A percentile compares a stretch with the other conserved stretches of the same genome.
These are phyloP conservation scores for Misgurnus mizolepis DNA, from an alignment of 2,113 vertebrate species.

Conservation along the genomic window DNA sequence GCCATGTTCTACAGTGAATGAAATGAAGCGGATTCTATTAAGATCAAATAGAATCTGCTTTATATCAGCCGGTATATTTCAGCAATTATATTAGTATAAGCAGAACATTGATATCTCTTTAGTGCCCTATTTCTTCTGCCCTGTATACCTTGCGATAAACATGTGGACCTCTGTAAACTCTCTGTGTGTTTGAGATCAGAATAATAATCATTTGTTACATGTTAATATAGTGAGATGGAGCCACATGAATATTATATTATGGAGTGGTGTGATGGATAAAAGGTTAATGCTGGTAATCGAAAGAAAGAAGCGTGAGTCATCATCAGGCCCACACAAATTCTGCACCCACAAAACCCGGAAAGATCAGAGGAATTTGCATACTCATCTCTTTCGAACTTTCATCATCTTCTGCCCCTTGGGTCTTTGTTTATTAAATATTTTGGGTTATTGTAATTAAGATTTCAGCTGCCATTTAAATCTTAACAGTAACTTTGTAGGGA, in stretches of 20 bases:
- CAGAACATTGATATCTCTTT: not conserved
- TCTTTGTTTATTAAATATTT: no score
- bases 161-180: not conserved
- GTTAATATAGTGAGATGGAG: not conserved
- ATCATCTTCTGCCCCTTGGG: no score
- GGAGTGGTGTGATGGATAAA: not conserved
- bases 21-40: not conserved
- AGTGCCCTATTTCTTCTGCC: not conserved
- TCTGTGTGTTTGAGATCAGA: not conserved
- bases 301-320: not conserved
- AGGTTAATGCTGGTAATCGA: not conserved
- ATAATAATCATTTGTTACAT: not conserved
- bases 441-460: no score
- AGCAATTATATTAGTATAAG: not conserved
- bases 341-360: no score
- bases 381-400: no score
- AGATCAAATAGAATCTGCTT: not conserved
- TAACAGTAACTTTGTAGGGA: no score
- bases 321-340: no score
- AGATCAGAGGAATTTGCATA: no score
- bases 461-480: no score
- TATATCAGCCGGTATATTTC: no score
- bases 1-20: not conserved
- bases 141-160: constrained; percentile 1
- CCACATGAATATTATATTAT: not conserved